Evolutionary conservation across 2,113 vertebrate species (phyloP), one percentile per base, ranked within the genome.

Genomic region (Colaptes auratus): DNA sequence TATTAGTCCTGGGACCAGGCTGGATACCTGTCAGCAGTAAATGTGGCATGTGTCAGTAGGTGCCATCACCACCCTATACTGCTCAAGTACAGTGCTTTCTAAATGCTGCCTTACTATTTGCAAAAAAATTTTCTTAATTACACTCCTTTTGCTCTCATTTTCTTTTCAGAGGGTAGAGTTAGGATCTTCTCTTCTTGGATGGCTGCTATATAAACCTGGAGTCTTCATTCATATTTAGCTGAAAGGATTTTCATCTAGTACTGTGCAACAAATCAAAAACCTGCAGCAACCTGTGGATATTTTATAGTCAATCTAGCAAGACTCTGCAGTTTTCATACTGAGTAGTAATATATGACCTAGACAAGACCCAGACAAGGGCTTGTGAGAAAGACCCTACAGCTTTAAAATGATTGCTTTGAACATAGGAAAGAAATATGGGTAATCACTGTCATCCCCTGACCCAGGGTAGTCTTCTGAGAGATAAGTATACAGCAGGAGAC

Each of bases 261-360:
- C 89, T 89, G 64, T 83, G 65, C 84, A 96, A 96, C 92, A 98
- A 97, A 97, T 97, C 88, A 97, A 94, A 97, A 91, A 66, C 56
- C 55, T 72, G 79, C 82, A 92, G 85, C 23, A 82, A 92, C 50
- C 82, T 95, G 81, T 25, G 16, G 92, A 90, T 96, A 95, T 82
- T 96, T 97, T 95, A 96, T 53, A 95, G 92, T 88, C 95, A 94
- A 93, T 95, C 91, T 82, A 95, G 96, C 12, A 93, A 95, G 95
- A 96, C 73, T 91, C 78, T 92, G 85, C 93, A 95, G 92, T 97
- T 97, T 97, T 97, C 96, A 94, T 89, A 96, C 73, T 56, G 83
- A 96, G 88, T 80, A 95, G 84, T 96, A 95, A 97, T 97, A 96
- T 96, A 97, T 81, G 96, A 96, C 94, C 97, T 94, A 96, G 95